Conservation (phyloP, 2,113 vertebrate species). For the Psophia crepitans region DNA sequence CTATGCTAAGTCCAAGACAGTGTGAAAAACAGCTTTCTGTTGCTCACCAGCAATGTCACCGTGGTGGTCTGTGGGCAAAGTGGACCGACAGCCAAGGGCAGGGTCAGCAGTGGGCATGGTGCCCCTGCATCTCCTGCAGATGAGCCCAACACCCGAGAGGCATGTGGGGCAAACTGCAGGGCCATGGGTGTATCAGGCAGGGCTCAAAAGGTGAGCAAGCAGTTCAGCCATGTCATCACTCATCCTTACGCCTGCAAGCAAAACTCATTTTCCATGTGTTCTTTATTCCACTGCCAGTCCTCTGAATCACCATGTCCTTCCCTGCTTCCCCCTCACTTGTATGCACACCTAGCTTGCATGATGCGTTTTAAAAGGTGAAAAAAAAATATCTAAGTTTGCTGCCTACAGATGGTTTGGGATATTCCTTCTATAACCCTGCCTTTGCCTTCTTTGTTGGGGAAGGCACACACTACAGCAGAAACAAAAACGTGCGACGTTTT, state of each 20-base stretch:
- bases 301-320: background rate
- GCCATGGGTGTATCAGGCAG: background rate
- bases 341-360: background rate
- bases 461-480: background rate
- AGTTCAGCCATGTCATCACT: background rate
- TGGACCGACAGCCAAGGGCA: accelerated
- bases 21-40: background rate
- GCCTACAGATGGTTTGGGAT: background rate
- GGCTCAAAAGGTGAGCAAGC: background rate
- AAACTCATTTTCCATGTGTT: background rate
- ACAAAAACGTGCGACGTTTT: background rate
- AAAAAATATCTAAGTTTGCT: background rate
- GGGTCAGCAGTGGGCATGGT: background rate
- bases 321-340: background rate
- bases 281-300: slow-evolving; percentile 33
- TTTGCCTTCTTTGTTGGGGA: background rate
- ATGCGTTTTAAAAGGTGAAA: background rate
- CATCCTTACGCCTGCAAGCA: background rate
- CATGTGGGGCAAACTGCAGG: background rate
- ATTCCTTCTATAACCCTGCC: background rate
- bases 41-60: background rate
- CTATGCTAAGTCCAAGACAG: background rate
- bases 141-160: background rate
- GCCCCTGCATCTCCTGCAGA: accelerated
- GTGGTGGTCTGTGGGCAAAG: accelerated